These are phyloP conservation scores for Nemopilema nomurai DNA, from an alignment of 30 jellyfish, hydroid and myxozoan species.

Conservation along the genomic window DNA sequence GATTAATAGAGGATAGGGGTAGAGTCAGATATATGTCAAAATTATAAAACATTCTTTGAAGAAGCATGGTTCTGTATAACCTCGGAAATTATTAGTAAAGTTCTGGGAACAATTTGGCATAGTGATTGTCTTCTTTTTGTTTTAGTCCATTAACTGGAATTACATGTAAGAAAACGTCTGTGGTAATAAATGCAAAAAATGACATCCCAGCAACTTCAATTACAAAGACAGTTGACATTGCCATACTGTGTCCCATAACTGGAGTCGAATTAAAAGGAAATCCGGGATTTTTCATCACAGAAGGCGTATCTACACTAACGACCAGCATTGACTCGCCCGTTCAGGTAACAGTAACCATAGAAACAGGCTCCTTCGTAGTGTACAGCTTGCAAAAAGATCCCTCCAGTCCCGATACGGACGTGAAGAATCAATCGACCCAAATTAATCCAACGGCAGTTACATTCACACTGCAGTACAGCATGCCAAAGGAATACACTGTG, in stretches of 20 bases:
- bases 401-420: background rate
- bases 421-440: slow-evolving; percentile 19
- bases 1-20: too few species aligned
- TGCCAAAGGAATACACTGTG: background rate
- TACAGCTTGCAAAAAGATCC: slow-evolving; percentile 28
- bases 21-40: too few species aligned
- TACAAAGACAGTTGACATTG: slow-evolving; percentile 17
- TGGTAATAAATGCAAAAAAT: slow-evolving; percentile 39
- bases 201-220: slow-evolving; percentile 1
- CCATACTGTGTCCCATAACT: slow-evolving; percentile 42
- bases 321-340: background rate
- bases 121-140: background rate
- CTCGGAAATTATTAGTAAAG: too few species aligned
- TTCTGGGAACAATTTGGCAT: too few species aligned
- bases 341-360: slow-evolving; percentile 7
- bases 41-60: too few species aligned
- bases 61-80: too few species aligned
- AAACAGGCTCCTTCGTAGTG: slow-evolving; percentile 36
- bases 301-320: background rate
- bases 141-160: slow-evolving; percentile 8
- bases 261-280: background rate
- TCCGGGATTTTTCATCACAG: slow-evolving; percentile 6
- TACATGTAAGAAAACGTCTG: slow-evolving; percentile 9
- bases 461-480: slow-evolving; percentile 10
- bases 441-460: slow-evolving; percentile 5